Evolutionary conservation across 2,113 vertebrate species (phyloP), one percentile per base, ranked within the genome.

Genomic region (Ranitomeya variabilis): DNA sequence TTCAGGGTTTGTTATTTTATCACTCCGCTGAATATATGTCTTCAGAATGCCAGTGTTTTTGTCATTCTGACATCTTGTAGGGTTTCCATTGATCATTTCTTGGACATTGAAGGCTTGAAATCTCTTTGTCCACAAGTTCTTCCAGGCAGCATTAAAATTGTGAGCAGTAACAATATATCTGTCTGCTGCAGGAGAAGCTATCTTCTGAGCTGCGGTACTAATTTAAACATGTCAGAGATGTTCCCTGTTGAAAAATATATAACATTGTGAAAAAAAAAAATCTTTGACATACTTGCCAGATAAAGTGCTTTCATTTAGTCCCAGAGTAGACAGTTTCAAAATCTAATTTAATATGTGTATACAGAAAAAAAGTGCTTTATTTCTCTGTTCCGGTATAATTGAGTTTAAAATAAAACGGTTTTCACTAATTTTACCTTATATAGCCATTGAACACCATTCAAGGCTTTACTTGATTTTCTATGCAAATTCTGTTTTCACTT

Each of bases 171-270:
- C 85, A 78, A 64, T 86, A 86, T 86, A 64, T 86, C 73, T 86
- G 85, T 78, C 85, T 66, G 14, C 73, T 78, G 57, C 57, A 79
- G 73, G 73, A 23, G 73, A 77, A 86, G 73, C 85, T 86, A 86
- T 52, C 26, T 62, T 78, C 74, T 66, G 7, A 78, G 74, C 59
- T 79, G 12, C 19, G 12, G 37, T 83, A 86, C 73, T 86, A 86
- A 78, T 86, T 86, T 86, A 86, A 86, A 86, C 74, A 78, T 86
- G 74, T 86, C 85, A 78, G 37, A 64, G 74, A 62, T 78, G 45
- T 76, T 86, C 74, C 74, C 73, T 86, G 59, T 86, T 77, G 73
- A 86, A 86, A 86, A 52, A 77, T 78, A 77, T 64, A 86, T 77
- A 86, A 86, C 85, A 78, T 64, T 19, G 21, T 78, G 31, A 73